A percentile compares a stretch with the other conserved stretches of the same genome.
Conservation (phyloP, 2,797 vertebrate species). For the Lepidocolaptes lacrymiger region DNA sequence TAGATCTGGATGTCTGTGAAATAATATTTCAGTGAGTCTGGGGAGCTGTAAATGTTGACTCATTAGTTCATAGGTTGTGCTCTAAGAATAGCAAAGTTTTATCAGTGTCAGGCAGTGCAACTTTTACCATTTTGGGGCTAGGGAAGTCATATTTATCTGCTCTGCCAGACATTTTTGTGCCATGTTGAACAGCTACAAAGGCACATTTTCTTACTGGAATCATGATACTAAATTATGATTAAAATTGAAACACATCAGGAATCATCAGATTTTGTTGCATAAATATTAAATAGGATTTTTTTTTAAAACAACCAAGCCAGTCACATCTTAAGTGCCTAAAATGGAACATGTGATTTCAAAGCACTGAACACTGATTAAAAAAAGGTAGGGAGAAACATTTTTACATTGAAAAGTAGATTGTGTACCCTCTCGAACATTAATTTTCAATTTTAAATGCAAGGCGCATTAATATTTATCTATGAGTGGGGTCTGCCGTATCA, state of each 20-base stretch:
- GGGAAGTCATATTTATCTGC: neutral
- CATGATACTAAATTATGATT: constrained; percentile 26
- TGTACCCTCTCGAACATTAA: constrained; percentile 48
- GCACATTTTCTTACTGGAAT: neutral
- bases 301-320: constrained; percentile 28
- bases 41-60: neutral
- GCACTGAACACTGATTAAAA: constrained; percentile 33
- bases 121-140: neutral
- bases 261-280: constrained; percentile 49
- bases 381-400: constrained; percentile 36
- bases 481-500: neutral
- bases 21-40: neutral
- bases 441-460: constrained; percentile 59
- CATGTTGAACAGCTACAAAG: neutral
- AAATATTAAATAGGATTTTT: constrained; percentile 62
- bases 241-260: constrained; percentile 52
- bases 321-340: constrained; percentile 51
- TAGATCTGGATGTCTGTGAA: neutral
- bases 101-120: neutral
- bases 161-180: neutral
- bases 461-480: constrained; percentile 69
- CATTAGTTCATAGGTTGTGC: neutral
- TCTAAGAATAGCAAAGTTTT: neutral
- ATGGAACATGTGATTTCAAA: constrained; percentile 25
- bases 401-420: constrained; percentile 21